Base-by-base conservation (phyloP, 2,888 invertebrate genomes). In the Catocala nupta region DNA sequence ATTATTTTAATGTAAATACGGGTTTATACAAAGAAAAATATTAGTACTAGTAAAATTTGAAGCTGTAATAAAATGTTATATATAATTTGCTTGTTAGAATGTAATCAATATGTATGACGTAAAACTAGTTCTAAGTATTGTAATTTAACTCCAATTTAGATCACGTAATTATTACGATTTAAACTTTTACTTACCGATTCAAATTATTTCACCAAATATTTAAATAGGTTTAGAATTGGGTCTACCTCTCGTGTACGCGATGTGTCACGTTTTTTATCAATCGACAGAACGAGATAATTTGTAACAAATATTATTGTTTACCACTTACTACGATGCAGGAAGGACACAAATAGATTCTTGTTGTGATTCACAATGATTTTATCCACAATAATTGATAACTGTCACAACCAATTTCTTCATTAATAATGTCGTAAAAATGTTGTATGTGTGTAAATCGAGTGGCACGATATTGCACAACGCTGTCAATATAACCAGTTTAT, bases 401-500 rank as follows among this genome's bases (percentile, higher is more conserved):
- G 71, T 63, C 67, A 63, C 61, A 56, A 68, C 10, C 45, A 56
- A 69, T 36, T 65, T 54, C 16, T 55, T 25, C 33, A 39, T 53
- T 47, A 65, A 7, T 34, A 59, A 25, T 58, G 55, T 50, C 42
- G 65, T 44, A 16, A 63, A 34, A 33, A 43, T 13, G 42, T 53
- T 65, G 56, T 55, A 66, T 63, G 60, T 54, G 61, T 53, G 45
- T 62, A 55, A 61, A 56, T 60, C 57, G 13, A 39, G 36, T 39
- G 9, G 58, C 53, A 54, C 25, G 36, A 2, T 55, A 57, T 82
- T 81, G 72, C 59, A 65, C 64, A 77, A 81, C 42, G n/a, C 11
- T 7, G 48, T 13, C n/a, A 49, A n/a, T 45, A 36, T 58, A 83
- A 84, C 84, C 78, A 75, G 84, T 82, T 81, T 70, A 56, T 43